Base-by-base conservation (phyloP, 2,797 vertebrate species). In the Oryzias sinensis region DNA sequence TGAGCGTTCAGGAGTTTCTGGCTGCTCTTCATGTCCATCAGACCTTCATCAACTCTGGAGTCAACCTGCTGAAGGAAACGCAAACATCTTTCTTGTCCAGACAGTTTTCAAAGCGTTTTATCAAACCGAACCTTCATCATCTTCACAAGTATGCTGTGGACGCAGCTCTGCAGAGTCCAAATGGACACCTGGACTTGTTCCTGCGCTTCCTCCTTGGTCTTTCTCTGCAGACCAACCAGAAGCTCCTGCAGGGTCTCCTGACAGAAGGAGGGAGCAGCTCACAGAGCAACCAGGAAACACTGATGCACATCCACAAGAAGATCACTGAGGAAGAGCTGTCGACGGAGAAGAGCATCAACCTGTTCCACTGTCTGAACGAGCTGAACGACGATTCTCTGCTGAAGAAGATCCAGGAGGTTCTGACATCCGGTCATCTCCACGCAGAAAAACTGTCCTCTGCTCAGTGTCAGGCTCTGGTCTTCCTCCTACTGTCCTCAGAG, bases 1-100 rank as follows among this genome's bases (percentile, higher is more conserved):
- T 58, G 9, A 58, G 56, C n/a, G 56, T 58, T 42, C 56, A 49
- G 3, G 56, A 58, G 45, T 58, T 58, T 58, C 45, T 58, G 11
- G 45, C 56, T 41, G 45, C 56, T 49, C 56, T 58, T 14, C 11
- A 58, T 49, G 45, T 58, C 16, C 56, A 58, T 56, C n/a, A 29
- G 43, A 46, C 53, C 53, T 56, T 45, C 17, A 33, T 18, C 53
- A 56, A 15, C 13, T 29, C 25, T 11, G 17, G 27, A 18, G 4
- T 9, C 14, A 56, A 56, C 14, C 25, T 45, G 14, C 14, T 56
- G 5, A 24, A 45, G 22, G 43, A 16, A 56, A 14, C 18, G 11
- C 43, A 29, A 20, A 1, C 33, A 11, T 13, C 11, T 37, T 37
- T 37, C 33, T 11, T 37, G 9, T 13, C 33, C 24, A 14, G 14